Evolutionary conservation across 2,113 vertebrate species (phyloP).

Genomic region (Malurus elegans): DNA sequence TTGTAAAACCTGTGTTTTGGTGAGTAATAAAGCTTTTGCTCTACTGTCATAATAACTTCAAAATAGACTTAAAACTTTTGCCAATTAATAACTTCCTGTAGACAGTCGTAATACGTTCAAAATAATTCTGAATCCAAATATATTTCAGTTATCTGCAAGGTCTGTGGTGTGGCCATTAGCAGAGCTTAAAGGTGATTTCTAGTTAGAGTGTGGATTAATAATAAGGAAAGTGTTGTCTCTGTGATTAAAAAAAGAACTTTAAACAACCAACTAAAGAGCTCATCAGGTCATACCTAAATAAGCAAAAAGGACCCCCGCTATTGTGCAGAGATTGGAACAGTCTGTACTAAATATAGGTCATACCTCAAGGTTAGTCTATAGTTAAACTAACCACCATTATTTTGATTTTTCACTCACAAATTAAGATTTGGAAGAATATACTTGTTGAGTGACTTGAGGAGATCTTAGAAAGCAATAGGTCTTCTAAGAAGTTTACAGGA

Average conservation of each 20-base stretch:
- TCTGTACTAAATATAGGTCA: background rate
- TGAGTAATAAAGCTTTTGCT: background rate
- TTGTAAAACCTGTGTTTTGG: background rate
- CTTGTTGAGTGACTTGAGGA: background rate
- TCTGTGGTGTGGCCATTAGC: background rate
- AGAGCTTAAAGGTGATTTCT: background rate
- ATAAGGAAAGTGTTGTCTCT: background rate
- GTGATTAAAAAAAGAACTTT: background rate
- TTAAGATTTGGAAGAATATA: fast-evolving
- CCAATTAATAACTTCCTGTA: background rate
- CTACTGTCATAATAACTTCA: background rate
- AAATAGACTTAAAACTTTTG: background rate
- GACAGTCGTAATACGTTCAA: background rate
- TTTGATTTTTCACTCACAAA: background rate
- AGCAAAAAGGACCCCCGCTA: background rate
- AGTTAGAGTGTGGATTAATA: background rate
- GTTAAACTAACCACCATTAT: background rate
- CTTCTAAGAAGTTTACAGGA: background rate
- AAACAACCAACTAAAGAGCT: background rate
- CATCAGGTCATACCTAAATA: background rate
- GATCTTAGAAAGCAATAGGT: background rate
- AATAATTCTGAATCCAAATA: background rate
- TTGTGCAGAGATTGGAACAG: too few species aligned
- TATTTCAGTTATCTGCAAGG: background rate
- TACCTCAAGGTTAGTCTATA: background rate